A percentile compares a stretch with the other conserved stretches of the same genome.
Evolutionary conservation across 2,888 invertebrate species (phyloP).

Genomic region (Eulithis prunata): DNA sequence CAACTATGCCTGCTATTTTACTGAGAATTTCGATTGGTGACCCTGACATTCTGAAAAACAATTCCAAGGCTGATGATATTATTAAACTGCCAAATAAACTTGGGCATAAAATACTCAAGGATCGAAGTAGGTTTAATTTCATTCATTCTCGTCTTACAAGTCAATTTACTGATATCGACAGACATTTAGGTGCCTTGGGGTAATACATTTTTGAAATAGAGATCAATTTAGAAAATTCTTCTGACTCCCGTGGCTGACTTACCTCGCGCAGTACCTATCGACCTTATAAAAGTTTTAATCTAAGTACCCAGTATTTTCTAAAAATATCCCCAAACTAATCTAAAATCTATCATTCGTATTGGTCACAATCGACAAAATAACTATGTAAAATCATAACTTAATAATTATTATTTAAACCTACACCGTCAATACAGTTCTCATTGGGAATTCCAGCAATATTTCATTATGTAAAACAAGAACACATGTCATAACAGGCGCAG

Average conservation of each 20-base stretch:
- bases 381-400: no score
- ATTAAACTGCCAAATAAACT: neutral
- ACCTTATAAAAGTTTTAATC: no score
- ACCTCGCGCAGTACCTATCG: no score
- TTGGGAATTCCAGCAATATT: constrained; percentile 19
- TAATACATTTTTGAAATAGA: neutral
- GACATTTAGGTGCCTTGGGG: neutral
- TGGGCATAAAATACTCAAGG: neutral
- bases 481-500: constrained; percentile 5
- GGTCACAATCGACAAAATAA: no score
- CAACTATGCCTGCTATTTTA: neutral
- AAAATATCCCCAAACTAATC: no score
- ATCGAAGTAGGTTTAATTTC: neutral
- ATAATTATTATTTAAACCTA: no score
- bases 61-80: neutral
- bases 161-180: neutral
- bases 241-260: no score
- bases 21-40: constrained; percentile 12
- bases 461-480: constrained; percentile 28
- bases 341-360: no score
- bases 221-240: no score
- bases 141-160: neutral
- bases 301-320: no score
- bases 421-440: constrained; percentile 13
- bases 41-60: constrained; percentile 10